These are phyloP conservation scores for Penaeus monodon DNA, from an alignment of 2,888 invertebrate species.

Conservation along the genomic window DNA sequence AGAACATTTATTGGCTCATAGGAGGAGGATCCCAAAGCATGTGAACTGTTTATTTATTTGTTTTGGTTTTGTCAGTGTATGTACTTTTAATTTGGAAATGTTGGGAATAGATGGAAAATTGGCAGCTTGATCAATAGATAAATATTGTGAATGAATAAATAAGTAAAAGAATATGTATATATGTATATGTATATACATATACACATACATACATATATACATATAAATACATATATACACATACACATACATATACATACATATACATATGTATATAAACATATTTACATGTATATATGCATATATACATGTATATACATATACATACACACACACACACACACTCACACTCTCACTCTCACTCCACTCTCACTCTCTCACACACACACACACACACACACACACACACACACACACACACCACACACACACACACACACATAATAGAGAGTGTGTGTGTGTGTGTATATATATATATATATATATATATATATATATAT, in stretches of 20 bases:
- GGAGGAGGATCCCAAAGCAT: too few species aligned
- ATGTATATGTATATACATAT: background rate
- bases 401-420: background rate
- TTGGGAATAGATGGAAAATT: background rate
- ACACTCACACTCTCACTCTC: too few species aligned
- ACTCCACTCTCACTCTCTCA: too few species aligned
- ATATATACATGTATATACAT: background rate
- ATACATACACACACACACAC: background rate
- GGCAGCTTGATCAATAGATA: background rate
- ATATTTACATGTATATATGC: background rate
- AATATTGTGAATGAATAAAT: background rate
- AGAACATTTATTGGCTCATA: too few species aligned
- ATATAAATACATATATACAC: background rate
- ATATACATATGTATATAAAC: background rate
- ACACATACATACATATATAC: background rate
- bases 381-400: too few species aligned
- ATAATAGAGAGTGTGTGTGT: conserved; percentile 1
- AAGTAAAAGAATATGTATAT: background rate
- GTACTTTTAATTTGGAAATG: background rate
- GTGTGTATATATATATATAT: background rate
- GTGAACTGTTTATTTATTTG: too few species aligned
- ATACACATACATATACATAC: background rate
- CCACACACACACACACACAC: background rate
- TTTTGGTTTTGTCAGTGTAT: too few species aligned
- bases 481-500: too few species aligned